Evolutionary conservation across 2,888 invertebrate genomes (phyloP), one percentile per base, ranked within the genome.

Genomic region (Drosophila sordidula): DNA sequence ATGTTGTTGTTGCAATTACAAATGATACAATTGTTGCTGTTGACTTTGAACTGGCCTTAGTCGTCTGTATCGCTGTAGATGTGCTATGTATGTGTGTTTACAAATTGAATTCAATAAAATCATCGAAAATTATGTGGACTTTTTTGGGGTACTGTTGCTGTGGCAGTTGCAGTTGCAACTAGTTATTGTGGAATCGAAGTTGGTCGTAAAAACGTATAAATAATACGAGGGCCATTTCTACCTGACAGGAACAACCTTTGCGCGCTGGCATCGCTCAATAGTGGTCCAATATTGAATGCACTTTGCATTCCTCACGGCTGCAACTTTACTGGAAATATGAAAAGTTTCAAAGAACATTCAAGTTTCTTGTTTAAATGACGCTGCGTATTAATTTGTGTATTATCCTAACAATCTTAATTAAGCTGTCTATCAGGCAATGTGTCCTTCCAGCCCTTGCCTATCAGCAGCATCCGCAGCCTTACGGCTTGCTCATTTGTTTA

Each of bases 341-440:
- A 49, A 66, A 54, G 8, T 55, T 69, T 41, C 41, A 0, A 11
- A 46, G 18, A 65, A 63, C 18, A 51, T 57, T 46, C 12, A 57
- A 52, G 41, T 45, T 56, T 42, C 26, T 44, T 14, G 34, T 22
- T 34, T 42, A 26, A 32, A 55, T 67, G 62, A 45, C 6, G 46
- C 39, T 45, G 61, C 62, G 57, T 78, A 70, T 78, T 81, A 69
- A 77, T 74, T 78, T 80, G 75, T 42, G 50, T 82, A 78, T 78
- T 78, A 81, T 78, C 81, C 70, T 75, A 44, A 59, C 78, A 57
- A 75, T 78, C 79, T 78, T 78, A 78, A 78, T 81, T 70, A 78
- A 81, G 75, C 63, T 81, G 79, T 66, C 82, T 81, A 66, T 70
- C 70, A 55, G 51, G 36, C 52, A 26, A n/a, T 14, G 42, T 34